Percentiles rank a stretch among this genome's conserved stretches.
Evolutionary conservation across 2,113 vertebrate species (phyloP).

Genomic region (Coracopsis vasa): DNA sequence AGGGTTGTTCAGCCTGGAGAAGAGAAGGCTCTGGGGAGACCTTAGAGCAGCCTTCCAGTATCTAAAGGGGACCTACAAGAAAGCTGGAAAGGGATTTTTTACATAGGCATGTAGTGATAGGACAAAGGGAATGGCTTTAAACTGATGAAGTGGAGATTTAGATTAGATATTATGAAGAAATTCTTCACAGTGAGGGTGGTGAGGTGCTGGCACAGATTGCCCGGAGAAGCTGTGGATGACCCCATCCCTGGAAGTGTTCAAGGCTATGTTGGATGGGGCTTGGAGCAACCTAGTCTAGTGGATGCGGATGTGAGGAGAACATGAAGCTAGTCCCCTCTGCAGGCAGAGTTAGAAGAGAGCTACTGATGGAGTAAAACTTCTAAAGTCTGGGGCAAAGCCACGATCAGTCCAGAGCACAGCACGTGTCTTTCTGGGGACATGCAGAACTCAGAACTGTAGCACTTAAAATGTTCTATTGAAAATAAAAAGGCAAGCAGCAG

Average conservation of each 20-base stretch:
- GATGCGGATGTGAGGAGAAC: background rate
- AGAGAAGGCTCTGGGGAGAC: background rate
- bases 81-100: background rate
- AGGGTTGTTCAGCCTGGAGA: background rate
- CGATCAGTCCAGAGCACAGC: rapidly evolving
- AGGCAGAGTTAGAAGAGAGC: background rate
- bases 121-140: background rate
- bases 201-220: background rate
- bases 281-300: background rate
- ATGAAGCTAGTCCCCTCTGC: background rate
- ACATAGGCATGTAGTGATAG: background rate
- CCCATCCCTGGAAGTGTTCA: background rate
- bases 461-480: background rate
- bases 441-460: background rate
- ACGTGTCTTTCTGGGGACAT: background rate
- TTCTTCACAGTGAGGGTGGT: background rate
- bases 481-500: background rate
- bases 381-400: background rate
- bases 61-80: background rate
- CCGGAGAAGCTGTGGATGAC: background rate
- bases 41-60: background rate
- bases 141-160: background rate
- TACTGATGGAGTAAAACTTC: background rate
- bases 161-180: background rate
- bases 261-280: background rate